Evolutionary conservation across 2,797 vertebrate species (phyloP).

Genomic region (Falco berigora): DNA sequence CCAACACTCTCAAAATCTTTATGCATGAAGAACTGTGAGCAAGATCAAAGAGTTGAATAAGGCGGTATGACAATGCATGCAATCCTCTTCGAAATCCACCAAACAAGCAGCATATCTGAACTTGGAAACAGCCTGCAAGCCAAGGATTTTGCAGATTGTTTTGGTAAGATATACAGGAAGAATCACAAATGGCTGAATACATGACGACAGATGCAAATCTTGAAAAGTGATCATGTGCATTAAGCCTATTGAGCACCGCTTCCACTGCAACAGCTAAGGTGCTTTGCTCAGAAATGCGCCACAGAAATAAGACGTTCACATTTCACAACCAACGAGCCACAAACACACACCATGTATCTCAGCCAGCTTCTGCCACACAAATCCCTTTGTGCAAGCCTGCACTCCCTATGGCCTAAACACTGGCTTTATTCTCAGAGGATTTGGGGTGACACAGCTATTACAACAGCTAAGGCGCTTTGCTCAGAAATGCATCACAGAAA

Average conservation of each 20-base stretch:
- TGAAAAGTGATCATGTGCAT: not conserved
- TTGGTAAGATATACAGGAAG: not conserved
- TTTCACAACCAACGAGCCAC: not conserved
- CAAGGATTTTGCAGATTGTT: not conserved
- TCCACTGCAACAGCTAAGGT: not conserved
- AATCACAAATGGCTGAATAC: conserved; percentile 1
- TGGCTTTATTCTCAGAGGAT: not conserved
- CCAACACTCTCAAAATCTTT: not conserved
- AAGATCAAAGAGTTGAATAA: not conserved
- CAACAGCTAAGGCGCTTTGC: not conserved
- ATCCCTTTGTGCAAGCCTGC: not conserved
- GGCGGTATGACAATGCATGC: not conserved
- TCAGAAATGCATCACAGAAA: not conserved
- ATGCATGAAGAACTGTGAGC: rapidly evolving
- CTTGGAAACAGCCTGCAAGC: not conserved
- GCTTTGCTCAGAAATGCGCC: not conserved
- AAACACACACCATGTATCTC: not conserved
- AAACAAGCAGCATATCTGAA: not conserved
- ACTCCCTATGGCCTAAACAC: not conserved
- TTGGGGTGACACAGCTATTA: not conserved
- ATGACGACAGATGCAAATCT: not conserved
- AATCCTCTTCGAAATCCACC: not conserved
- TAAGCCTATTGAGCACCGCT: not conserved
- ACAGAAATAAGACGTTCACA: not conserved
- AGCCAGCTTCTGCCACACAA: not conserved